Conservation (phyloP, 2,797 vertebrate species). For the Carapus acus region DNA sequence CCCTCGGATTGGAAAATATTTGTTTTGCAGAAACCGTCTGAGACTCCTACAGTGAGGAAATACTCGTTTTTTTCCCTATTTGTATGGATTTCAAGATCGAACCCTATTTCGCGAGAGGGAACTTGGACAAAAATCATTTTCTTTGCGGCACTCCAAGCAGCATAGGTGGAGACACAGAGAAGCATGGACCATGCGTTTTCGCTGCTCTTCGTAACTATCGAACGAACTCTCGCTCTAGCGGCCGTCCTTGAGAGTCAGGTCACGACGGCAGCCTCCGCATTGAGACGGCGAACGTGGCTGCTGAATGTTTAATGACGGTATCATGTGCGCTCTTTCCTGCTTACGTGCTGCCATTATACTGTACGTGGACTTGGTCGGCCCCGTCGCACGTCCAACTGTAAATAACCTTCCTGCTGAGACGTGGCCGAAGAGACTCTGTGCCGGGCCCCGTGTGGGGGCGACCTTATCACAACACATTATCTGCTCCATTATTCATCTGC, state of each 20-base stretch:
- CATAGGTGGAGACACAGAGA: constrained; percentile 40
- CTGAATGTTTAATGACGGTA: constrained; percentile 64
- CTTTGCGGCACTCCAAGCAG: constrained; percentile 56
- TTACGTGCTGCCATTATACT: constrained; percentile 40
- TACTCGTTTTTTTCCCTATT: constrained; percentile 63
- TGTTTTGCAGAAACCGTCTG: constrained; percentile 22
- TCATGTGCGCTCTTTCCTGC: constrained; percentile 48
- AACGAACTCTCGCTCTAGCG: constrained; percentile 55
- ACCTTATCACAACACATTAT: constrained; percentile 68
- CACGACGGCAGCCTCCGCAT: constrained; percentile 46
- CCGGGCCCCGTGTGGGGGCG: constrained; percentile 36
- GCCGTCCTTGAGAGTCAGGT: constrained; percentile 61
- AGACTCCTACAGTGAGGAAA: constrained; percentile 15
- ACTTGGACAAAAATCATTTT: constrained; percentile 79
- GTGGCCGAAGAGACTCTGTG: constrained; percentile 34
- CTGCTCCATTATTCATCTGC: constrained; percentile 63
- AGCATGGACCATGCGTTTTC: constrained; percentile 17
- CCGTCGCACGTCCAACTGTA: constrained; percentile 41
- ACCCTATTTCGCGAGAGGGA: constrained; percentile 33
- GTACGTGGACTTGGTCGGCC: constrained; percentile 33
- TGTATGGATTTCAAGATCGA: constrained; percentile 68
- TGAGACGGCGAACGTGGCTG: constrained; percentile 43
- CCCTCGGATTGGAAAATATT: constrained; percentile 20
- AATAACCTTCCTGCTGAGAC: constrained; percentile 46
- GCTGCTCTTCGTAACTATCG: constrained; percentile 41